Percentiles rank a stretch among this genome's conserved stretches.
phyloP scores from a whole-genome alignment of 2,113 vertebrate genomes.

The Neomonachus schauinslandi region DNA sequence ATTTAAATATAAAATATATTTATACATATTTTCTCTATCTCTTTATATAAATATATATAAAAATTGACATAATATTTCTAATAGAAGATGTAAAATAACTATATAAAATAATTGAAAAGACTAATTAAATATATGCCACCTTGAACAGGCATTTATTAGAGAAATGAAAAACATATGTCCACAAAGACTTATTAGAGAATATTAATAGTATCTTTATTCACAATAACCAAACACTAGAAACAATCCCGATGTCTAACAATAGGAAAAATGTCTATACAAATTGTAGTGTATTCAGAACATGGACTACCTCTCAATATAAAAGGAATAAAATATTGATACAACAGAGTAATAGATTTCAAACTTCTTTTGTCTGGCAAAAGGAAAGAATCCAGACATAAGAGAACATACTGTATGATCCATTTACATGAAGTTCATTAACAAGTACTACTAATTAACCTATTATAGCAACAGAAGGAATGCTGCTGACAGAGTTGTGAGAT shows the following conservation, averaged over 20 bases:
- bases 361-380: neutral
- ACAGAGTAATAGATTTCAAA: neutral
- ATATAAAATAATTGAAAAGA: neutral
- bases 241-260: neutral
- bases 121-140: neutral
- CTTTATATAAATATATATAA: neutral
- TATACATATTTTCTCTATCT: neutral
- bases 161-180: neutral
- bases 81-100: neutral
- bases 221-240: neutral
- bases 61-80: neutral
- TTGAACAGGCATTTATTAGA: neutral
- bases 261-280: neutral
- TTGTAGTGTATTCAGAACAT: neutral
- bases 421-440: neutral
- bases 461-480: neutral
- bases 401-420: neutral
- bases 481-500: neutral
- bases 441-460: neutral
- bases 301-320: neutral
- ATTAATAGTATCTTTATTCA: neutral
- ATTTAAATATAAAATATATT: no score
- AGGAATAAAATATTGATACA: neutral
- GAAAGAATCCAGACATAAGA: neutral
- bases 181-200: neutral